A percentile compares a stretch with the other conserved stretches of the same genome.
phyloP scores from a whole-genome alignment of 2,888 invertebrate genomes.

The Heliconius cydno region DNA sequence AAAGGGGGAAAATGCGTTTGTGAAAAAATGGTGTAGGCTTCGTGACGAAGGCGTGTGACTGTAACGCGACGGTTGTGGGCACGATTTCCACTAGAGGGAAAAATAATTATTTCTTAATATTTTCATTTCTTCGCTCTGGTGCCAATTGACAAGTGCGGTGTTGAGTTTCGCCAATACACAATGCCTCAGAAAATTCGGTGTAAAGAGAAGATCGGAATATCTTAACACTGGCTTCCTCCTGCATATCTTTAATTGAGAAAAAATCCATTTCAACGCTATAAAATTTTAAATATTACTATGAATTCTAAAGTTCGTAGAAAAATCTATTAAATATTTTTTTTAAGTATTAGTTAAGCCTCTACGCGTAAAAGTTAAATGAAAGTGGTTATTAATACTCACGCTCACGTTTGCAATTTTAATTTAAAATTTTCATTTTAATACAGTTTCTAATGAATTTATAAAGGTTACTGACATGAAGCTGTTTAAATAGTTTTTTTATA shows the following conservation, averaged over 20 bases:
- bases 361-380: background rate
- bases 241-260: background rate
- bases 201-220: too few relatives aligned
- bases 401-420: background rate
- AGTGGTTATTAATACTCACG: background rate
- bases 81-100: background rate
- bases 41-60: too few relatives aligned
- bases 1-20: background rate
- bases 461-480: background rate
- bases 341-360: background rate
- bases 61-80: background rate
- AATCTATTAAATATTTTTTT: constrained; percentile 1
- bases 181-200: too few relatives aligned
- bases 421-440: background rate
- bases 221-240: too few relatives aligned
- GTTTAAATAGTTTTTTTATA: background rate
- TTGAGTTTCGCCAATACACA: too few relatives aligned
- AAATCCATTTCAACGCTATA: background rate
- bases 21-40: background rate
- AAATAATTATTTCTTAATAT: too few relatives aligned
- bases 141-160: too few relatives aligned
- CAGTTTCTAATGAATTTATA: background rate
- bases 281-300: constrained; percentile 1
- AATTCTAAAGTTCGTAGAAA: background rate
- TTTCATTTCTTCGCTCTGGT: too few relatives aligned